Conservation (phyloP, 2,888 invertebrate species). For the Ormyrus nitidulus region DNA sequence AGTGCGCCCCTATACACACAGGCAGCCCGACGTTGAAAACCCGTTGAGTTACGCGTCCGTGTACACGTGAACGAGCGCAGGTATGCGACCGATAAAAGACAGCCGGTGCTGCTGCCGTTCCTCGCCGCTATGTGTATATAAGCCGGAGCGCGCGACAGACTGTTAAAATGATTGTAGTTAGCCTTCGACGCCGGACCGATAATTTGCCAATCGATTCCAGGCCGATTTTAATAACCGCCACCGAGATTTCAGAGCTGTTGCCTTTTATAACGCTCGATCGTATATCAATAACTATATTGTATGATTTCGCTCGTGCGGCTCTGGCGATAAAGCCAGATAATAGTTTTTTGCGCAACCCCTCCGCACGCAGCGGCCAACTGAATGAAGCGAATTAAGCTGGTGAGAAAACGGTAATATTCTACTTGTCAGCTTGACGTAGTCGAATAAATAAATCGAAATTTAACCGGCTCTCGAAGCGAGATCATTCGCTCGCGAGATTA, state of each 20-base stretch:
- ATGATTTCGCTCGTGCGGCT: conserved; percentile 22
- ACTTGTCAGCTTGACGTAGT: too few species aligned
- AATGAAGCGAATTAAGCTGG: too few species aligned
- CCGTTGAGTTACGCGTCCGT: conserved; percentile 21
- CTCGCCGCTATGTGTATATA: neutral
- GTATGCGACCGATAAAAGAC: conserved; percentile 41
- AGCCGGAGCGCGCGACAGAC: conserved; percentile 10
- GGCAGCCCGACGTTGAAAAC: neutral
- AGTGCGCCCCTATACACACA: neutral
- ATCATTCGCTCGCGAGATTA: too few species aligned
- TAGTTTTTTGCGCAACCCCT: conserved; percentile 37
- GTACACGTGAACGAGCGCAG: neutral
- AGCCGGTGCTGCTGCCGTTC: conserved; percentile 5
- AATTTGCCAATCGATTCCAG: conserved; percentile 54
- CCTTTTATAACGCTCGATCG: conserved; percentile 44
- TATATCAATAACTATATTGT: conserved; percentile 56
- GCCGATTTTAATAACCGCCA: conserved; percentile 54
- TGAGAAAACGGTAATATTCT: too few species aligned
- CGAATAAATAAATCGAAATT: too few species aligned
- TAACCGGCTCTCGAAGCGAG: too few species aligned
- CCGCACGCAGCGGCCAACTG: neutral
- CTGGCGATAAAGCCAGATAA: conserved; percentile 40
- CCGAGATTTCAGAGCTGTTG: conserved; percentile 21
- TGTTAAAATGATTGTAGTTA: conserved; percentile 54
- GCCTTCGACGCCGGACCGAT: conserved; percentile 46